Evolutionary conservation across 2,113 vertebrate species (phyloP), one percentile per base, ranked within the genome.

Genomic region (Pollimyrus isidori): DNA sequence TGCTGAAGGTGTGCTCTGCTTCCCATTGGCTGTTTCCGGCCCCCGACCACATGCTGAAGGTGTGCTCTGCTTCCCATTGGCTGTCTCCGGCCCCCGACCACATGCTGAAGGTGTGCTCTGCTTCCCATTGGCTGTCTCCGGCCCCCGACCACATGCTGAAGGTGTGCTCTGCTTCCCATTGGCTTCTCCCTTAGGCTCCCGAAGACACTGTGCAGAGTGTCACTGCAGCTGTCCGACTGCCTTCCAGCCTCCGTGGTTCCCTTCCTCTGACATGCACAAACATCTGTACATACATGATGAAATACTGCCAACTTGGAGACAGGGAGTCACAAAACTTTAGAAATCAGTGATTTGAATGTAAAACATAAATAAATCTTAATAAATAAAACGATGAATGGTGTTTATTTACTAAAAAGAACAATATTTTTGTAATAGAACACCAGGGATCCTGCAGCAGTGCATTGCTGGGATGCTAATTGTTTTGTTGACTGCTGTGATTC

Each of bases 111-210:
- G 35, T 35, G 35, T 35, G 35, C 35, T 35, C 35, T 35, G 35
- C 35, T 35, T 35, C 35, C 35, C 35, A 35, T 35, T 35, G 35
- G 35, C 35, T 35, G 35, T 35, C 42, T 94, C 94, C 93, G 95
- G 94, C 50, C 50, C 94, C 91, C 93, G 93, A 94, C 94, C 92
- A 42, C 92, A 93, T 87, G 93, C 94, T 94, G 94, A 94, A 94
- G 7, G 39, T 69, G 89, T 42, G 91, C 91, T 91, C 92, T 94
- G 94, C 92, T 95, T 95, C 92, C 90, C 91, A 94, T 95, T 95
- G 93, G 90, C 87, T 39, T 21, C 90, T 91, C 92, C 92, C 91
- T 91, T 30, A 91, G 92, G 93, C 91, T 91, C 82, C 88, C 89
- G 50, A 89, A 84, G 86, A 52, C 35, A 26, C 48, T 46, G 88